Conservation (phyloP, 2,113 vertebrate species). For the Scomber japonicus region DNA sequence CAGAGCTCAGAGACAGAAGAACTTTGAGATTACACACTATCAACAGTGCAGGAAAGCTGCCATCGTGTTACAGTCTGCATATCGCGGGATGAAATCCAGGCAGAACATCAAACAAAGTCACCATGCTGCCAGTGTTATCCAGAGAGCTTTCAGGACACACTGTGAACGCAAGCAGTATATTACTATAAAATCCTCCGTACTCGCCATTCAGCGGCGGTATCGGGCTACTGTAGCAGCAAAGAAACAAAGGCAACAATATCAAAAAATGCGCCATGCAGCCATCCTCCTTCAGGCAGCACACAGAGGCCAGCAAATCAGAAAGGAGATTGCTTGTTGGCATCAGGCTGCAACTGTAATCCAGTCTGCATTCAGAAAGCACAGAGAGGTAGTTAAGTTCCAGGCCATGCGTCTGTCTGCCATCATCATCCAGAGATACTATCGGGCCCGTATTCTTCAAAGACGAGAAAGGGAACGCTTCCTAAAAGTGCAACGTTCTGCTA, state of each 20-base stretch:
- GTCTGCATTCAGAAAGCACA: slow-evolving; percentile 84
- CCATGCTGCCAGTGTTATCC: slow-evolving; percentile 38
- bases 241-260: slow-evolving; percentile 76
- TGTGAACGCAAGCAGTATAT: slow-evolving; percentile 16
- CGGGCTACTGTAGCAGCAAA: slow-evolving; percentile 36
- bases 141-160: slow-evolving; percentile 35
- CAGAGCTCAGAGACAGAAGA: slow-evolving; percentile 79
- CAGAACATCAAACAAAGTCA: slow-evolving; percentile 74
- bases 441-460: slow-evolving; percentile 73
- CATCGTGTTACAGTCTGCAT: slow-evolving; percentile 79
- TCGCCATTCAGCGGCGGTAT: slow-evolving; percentile 46
- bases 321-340: slow-evolving; percentile 65
- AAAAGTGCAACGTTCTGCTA: slow-evolving; percentile 59
- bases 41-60: slow-evolving; percentile 60
- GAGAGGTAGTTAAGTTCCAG: slow-evolving; percentile 72
- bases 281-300: slow-evolving; percentile 85
- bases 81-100: slow-evolving; percentile 82
- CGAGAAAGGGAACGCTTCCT: slow-evolving; percentile 74
- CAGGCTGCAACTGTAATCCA: slow-evolving; percentile 86
- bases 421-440: slow-evolving; percentile 86
- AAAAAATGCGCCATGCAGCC: slow-evolving; percentile 68
- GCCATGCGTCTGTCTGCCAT: slow-evolving; percentile 82
- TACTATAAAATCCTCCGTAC: not conserved
- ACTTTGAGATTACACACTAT: slow-evolving; percentile 64
- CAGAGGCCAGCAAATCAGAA: slow-evolving; percentile 83